Percentiles rank a stretch among this genome's conserved stretches.
Evolutionary conservation across 1,140 invertebrate genomes (phyloP).

Genomic region (Drosophila repleta): DNA sequence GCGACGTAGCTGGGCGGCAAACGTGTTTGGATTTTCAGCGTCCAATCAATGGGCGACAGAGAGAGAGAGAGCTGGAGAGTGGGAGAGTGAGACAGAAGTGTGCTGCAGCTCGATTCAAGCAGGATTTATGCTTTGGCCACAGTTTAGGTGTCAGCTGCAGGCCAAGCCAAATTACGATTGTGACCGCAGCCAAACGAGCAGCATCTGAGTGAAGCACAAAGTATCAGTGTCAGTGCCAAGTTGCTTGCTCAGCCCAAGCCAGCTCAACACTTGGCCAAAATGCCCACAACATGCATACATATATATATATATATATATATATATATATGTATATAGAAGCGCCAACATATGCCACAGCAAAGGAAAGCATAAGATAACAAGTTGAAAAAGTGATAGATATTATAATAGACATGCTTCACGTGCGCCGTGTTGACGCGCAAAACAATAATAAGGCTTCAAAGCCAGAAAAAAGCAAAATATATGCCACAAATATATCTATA

Average conservation of each 20-base stretch:
- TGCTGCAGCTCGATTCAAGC: slow-evolving; percentile 9
- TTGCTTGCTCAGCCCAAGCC: slow-evolving; percentile 23
- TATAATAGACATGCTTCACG: slow-evolving; percentile 49
- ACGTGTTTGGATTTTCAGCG: slow-evolving; percentile 63
- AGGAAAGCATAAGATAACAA: slow-evolving; percentile 4
- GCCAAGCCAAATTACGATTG: slow-evolving; percentile 16
- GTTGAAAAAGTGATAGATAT: slow-evolving; percentile 36
- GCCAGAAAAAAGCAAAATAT: slow-evolving; percentile 19
- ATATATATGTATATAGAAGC: background rate
- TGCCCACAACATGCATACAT: slow-evolving; percentile 33
- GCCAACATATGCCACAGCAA: slow-evolving; percentile 2
- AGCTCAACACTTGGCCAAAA: slow-evolving; percentile 38
- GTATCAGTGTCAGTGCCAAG: slow-evolving; percentile 17
- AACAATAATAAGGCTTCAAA: slow-evolving; percentile 51
- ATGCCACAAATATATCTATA: slow-evolving; percentile 11
- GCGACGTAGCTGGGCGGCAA: background rate
- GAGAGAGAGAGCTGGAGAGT: no score
- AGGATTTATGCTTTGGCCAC: slow-evolving; percentile 35
- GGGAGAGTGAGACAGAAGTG: background rate
- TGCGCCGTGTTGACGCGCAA: slow-evolving; percentile 45
- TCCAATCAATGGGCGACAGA: slow-evolving; percentile 40
- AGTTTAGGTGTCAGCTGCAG: slow-evolving; percentile 49
- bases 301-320: slow-evolving; percentile 7
- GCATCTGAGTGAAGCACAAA: background rate
- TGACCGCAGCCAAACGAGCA: slow-evolving; percentile 18